phyloP scores from a whole-genome alignment of 2,888 invertebrate genomes.

The Athalia rosae region DNA sequence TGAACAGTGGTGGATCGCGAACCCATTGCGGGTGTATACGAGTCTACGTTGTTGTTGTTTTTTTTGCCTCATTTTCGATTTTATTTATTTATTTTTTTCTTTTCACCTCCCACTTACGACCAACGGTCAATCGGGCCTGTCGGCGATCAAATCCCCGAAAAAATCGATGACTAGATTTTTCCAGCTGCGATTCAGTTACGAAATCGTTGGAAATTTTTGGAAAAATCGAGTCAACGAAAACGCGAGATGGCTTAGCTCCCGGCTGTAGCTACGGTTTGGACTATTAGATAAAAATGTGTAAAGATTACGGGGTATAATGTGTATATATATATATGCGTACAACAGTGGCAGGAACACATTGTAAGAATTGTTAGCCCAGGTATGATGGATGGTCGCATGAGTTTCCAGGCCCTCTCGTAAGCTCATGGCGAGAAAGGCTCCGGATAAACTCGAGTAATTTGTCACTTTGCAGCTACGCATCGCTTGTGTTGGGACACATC shows the following conservation, averaged over 20 bases:
- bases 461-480: conserved; percentile 58
- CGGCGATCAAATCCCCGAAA: conserved; percentile 38
- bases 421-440: conserved; percentile 56
- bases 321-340: conserved; percentile 50
- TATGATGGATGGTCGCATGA: conserved; percentile 63
- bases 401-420: conserved; percentile 49
- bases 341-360: conserved; percentile 60
- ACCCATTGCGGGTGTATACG: conserved; percentile 1
- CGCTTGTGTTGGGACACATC: conserved; percentile 37
- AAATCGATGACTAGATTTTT: conserved; percentile 5
- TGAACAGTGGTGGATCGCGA: conserved; percentile 37
- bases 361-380: conserved; percentile 64
- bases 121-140: conserved; percentile 38
- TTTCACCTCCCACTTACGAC: conserved; percentile 41
- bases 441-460: conserved; percentile 65
- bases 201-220: no score
- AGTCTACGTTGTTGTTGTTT: no score
- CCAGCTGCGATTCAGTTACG: not conserved
- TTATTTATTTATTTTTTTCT: not conserved
- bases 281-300: not conserved
- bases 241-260: no score
- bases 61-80: not conserved
- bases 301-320: conserved; percentile 30
- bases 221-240: no score
- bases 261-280: not conserved